Base-by-base conservation (phyloP, 2,113 vertebrate genomes). In the Psettodes erumei region DNA sequence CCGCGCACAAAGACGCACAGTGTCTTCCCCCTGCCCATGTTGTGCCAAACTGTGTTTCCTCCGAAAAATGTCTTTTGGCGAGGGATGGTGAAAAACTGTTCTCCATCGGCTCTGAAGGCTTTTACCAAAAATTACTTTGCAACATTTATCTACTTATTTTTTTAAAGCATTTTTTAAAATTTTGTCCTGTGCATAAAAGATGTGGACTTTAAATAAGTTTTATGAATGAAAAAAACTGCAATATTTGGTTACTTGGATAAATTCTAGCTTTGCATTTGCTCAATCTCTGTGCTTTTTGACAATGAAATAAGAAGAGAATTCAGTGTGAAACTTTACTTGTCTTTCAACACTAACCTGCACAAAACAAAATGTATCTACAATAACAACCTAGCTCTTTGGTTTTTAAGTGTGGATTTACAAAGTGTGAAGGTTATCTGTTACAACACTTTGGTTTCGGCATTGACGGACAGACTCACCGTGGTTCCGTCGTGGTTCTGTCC, bases 1-100 rank as follows among this genome's bases (percentile, higher is more conserved):
- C 40, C 23, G 70, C 75, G 84, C 89, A 93, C 93, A 94, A 94
- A 94, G 92, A 82, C 89, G 73, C 88, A 67, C 92, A 90, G 75
- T 94, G 93, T 94, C 78, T 85, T 11, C 77, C 61, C n/a, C 27
- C 47, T 60, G 74, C 71, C 75, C 63, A 18, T 47, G 72, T 54
- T 27, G 78, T 81, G 83, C 78, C 61, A 84, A 85, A 30, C 75
- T 5, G 47, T 1, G 60, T 71, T 53, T 80, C 40, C 80, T 45
- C 23, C 3, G 61, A 47, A 70, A 50, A 51, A 64, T 67, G 43
- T 73, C 63, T 18, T 30, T 5, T n/a, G 43, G n/a, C 38, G 19
- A 48, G 59, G 13, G 8, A 68, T 42, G 43, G 38, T 27, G 48
- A 71, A 75, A 38, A 27, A 54, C 3, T 2, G 4, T 33, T 68